These are phyloP conservation scores for Distichodus sexfasciatus DNA, from an alignment of 2,797 vertebrate species.

Conservation along the genomic window DNA sequence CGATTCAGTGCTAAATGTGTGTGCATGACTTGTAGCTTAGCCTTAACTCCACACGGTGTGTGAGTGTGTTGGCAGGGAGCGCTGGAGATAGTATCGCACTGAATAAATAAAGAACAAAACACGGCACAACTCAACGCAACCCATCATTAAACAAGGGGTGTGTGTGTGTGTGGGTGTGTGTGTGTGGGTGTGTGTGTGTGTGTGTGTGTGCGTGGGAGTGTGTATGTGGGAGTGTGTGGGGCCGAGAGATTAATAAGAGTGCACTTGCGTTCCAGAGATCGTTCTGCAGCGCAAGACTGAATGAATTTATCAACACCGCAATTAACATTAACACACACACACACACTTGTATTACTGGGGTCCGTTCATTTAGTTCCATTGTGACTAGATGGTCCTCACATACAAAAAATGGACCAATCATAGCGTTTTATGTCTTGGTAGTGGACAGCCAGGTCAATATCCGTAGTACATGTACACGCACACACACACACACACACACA, in stretches of 20 bases:
- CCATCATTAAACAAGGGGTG: constrained; percentile 30
- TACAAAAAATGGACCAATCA: too few relatives aligned
- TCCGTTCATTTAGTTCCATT: too few relatives aligned
- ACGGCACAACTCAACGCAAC: constrained; percentile 30
- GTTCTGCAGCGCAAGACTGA: constrained; percentile 30
- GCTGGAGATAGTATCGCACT: constrained; percentile 39
- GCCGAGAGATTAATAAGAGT: constrained; percentile 35
- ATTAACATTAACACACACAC: constrained; percentile 39
- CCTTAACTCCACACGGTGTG: constrained; percentile 21
- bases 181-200: background rate
- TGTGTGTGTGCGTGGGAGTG: constrained; percentile 15
- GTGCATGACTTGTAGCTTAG: constrained; percentile 13
- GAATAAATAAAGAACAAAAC: constrained; percentile 36
- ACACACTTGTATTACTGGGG: too few relatives aligned
- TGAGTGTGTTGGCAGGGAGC: constrained; percentile 33
- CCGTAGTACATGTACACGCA: constrained; percentile 11
- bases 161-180: constrained; percentile 29
- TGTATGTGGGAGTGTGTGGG: too few relatives aligned
- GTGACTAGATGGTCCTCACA: too few relatives aligned
- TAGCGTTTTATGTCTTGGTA: too few relatives aligned
- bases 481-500: too few relatives aligned
- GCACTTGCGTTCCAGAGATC: constrained; percentile 18
- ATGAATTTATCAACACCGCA: constrained; percentile 45
- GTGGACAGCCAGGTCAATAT: too few relatives aligned
- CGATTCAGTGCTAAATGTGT: constrained; percentile 32